Evolutionary conservation across 1,140 invertebrate genomes (phyloP), one percentile per base, ranked within the genome.

Genomic region (Xylocopa sonorina): DNA sequence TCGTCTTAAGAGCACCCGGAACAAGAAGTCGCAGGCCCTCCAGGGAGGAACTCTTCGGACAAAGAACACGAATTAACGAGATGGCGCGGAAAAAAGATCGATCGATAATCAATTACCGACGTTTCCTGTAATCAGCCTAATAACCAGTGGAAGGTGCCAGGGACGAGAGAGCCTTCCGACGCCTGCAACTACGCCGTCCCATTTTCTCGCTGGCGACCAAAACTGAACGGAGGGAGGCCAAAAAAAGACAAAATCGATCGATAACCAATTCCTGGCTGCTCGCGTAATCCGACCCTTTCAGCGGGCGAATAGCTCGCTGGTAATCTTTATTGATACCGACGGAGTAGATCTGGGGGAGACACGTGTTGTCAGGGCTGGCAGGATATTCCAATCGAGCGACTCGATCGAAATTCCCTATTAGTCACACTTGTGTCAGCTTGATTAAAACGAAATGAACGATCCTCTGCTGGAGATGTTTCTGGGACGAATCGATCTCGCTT

Each of bases 181-280:
- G 14, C 9, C 55, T 34, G 27, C 7, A 9, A 24, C 24, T 64
- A 0, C 9, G 43, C 18, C 14, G 18, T 50, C 24, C 32, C 7
- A 27, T 57, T 41, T n/a, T 57, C 24, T 71, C 34, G 34, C 29
- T 29, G 24, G 38, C 51, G 67, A 18, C 43, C 46, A 41, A 62
- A 58, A 68, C 48, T 32, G 50, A 68, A 82, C 43, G 43, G 43
- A 3, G 18, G 29, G 32, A 50, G 51, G 9, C 3, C 3, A 38
- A 38, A 24, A 3, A 24, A 21, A 48, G 32, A 67, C 32, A 77
- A 82, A 38, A 62, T 62, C 71, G 81, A 76, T 83, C 77, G 81
- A 80, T 80, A 83, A 69, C 48, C 57, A 83, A 83, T 80, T 71
- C 24, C 53, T 53, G 32, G 64, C 64, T 67, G 64, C 9, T 67